Conservation (phyloP, 2,888 invertebrate genomes). For the Ischnura elegans region DNA sequence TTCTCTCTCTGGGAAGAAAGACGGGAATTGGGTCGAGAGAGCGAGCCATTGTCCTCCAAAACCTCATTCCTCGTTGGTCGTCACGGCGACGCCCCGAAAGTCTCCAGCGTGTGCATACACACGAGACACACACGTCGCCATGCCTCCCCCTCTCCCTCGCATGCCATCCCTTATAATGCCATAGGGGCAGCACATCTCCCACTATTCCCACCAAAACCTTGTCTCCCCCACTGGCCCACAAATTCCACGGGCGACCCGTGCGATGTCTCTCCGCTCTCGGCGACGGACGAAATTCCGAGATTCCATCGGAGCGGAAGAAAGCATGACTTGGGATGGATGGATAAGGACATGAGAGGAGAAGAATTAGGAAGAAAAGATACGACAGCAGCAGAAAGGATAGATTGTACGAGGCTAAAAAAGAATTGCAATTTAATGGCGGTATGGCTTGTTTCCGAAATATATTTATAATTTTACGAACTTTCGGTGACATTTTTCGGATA, state of each 20-base stretch:
- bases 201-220: background rate
- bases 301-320: slow-evolving; percentile 9
- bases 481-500: too few relatives aligned
- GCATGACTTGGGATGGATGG: background rate
- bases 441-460: too few relatives aligned
- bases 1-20: background rate
- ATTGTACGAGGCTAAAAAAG: too few relatives aligned
- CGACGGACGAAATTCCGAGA: slow-evolving; percentile 48
- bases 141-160: background rate
- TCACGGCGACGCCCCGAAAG: background rate
- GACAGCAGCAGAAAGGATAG: background rate
- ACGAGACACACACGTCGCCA: background rate
- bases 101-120: background rate
- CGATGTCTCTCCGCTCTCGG: background rate
- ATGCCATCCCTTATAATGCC: background rate
- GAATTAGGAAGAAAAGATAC: background rate
- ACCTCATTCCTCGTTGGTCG: background rate
- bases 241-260: slow-evolving; percentile 34
- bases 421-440: too few relatives aligned
- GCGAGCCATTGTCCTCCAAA: background rate
- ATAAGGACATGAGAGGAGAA: background rate
- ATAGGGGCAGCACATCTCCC: background rate
- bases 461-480: too few relatives aligned
- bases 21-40: background rate
- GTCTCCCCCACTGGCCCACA: slow-evolving; percentile 3